These are phyloP conservation scores for Macrotrachela quadricornifera DNA, from an alignment of 1,140 invertebrate species.

Conservation along the genomic window DNA sequence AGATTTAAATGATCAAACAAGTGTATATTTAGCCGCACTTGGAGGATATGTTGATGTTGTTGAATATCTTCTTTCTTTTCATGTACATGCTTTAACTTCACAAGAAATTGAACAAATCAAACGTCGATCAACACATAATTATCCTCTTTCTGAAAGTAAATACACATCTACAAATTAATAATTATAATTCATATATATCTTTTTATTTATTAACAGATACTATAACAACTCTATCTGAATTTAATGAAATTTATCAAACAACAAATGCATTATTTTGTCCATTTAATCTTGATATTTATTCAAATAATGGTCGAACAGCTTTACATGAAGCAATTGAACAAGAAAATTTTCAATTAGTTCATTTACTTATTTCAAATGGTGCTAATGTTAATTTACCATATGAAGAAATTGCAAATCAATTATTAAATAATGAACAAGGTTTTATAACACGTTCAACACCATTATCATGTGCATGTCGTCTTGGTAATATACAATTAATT, in stretches of 20 bases:
- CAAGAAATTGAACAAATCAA: background rate
- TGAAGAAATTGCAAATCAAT: background rate
- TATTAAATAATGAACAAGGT: no score
- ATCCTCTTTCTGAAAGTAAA: no score
- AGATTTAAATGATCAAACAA: conserved; percentile 16
- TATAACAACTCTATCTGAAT: no score
- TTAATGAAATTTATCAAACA: background rate
- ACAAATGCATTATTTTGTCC: background rate
- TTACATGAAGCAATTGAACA: conserved; percentile 5
- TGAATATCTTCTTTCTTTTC: conserved; percentile 12
- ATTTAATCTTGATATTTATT: conserved; percentile 2
- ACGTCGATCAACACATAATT: no score
- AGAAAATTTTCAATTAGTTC: background rate
- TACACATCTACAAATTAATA: no score
- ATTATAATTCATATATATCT: no score
- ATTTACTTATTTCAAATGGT: background rate
- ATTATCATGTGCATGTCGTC: no score
- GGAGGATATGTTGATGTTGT: conserved; percentile 14
- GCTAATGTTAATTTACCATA: conserved; percentile 1
- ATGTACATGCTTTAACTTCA: background rate
- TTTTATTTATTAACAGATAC: no score
- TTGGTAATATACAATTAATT: no score
- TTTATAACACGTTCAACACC: no score
- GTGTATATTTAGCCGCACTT: conserved; percentile 18
- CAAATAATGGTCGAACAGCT: conserved; percentile 2